Evolutionary conservation across 1,140 invertebrate species (phyloP), one percentile per base, ranked within the genome.

Genomic region (Drosophila nikananu): DNA sequence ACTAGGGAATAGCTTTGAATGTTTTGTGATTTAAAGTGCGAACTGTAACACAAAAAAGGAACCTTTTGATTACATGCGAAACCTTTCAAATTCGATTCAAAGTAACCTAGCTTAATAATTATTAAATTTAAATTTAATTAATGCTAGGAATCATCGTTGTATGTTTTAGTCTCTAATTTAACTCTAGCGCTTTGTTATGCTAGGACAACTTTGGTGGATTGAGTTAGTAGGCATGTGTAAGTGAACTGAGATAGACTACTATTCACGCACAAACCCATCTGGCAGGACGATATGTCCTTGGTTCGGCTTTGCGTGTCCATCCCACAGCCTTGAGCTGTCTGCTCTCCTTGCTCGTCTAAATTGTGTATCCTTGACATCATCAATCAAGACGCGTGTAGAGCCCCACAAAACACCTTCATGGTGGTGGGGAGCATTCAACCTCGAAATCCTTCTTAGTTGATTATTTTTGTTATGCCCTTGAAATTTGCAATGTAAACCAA

Each of bases 311-410:
- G 61, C 37, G 66, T 70, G 65, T 75, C 21, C 54, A 54, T 48
- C 41, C 17, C 15, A 30, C 32, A 62, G 55, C 54, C 57, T 62
- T 62, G 64, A 13, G 32, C 73, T 57, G 41, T 57, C 41, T 39
- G 27, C 27, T 48, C 23, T 58, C 37, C 17, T 39, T 32, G 37
- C 37, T 49, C 25, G 25, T 68, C 59, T 49, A 25, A 72, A 66
- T 54, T 77, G 25, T 51, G 66, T 71, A 59, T 77, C 61, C 66
- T 51, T 77, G 78, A 37, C 61, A 63, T 71, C 62, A 81, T 81
- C 76, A 81, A 81, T 81, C 81, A 81, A 73, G 57, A 76, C 27
- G 39, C 19, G 39, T 61, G 42, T 57, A 41, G 57, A 73, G 46
- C 66, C 62, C 42, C n/a, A 15, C 21, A 23, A 62, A 62, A 62